Evolutionary conservation across 2,113 vertebrate species (phyloP).

Genomic region (Oncorhynchus mykiss): DNA sequence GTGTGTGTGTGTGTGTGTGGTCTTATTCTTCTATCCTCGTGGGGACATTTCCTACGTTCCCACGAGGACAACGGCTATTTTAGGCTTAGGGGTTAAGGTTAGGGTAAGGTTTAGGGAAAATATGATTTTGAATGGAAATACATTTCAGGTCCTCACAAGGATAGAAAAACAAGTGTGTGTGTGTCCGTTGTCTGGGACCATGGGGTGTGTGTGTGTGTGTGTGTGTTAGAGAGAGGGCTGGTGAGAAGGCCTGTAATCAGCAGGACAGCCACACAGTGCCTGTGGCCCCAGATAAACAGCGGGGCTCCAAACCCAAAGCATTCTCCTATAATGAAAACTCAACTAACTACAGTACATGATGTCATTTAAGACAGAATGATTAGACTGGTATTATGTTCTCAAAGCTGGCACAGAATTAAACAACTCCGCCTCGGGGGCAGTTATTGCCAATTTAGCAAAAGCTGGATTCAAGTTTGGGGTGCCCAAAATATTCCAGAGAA

Average conservation of each 20-base stretch:
- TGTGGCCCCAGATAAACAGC: conserved; percentile 57
- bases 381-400: conserved; percentile 66
- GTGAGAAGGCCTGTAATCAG: conserved; percentile 19
- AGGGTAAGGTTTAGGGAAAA: too few relatives aligned
- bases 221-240: conserved; percentile 20
- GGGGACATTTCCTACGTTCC: too few relatives aligned
- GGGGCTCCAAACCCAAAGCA: conserved; percentile 51
- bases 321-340: conserved; percentile 64
- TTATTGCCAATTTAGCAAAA: conserved; percentile 71
- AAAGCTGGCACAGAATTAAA: conserved; percentile 61
- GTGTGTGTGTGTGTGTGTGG: conserved; percentile 18
- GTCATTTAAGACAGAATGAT: conserved; percentile 70
- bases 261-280: conserved; percentile 51
- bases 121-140: too few relatives aligned
- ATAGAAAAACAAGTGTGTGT: conserved; percentile 1
- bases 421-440: conserved; percentile 42
- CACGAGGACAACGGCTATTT: too few relatives aligned
- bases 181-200: not conserved
- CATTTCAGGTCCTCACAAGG: too few relatives aligned
- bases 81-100: too few relatives aligned
- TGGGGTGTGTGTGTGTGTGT: conserved; percentile 20
- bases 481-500: conserved; percentile 52
- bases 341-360: conserved; percentile 59
- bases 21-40: too few relatives aligned
- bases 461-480: conserved; percentile 38